Base-by-base conservation (phyloP, 2,113 vertebrate genomes). In the Rynchops niger region DNA sequence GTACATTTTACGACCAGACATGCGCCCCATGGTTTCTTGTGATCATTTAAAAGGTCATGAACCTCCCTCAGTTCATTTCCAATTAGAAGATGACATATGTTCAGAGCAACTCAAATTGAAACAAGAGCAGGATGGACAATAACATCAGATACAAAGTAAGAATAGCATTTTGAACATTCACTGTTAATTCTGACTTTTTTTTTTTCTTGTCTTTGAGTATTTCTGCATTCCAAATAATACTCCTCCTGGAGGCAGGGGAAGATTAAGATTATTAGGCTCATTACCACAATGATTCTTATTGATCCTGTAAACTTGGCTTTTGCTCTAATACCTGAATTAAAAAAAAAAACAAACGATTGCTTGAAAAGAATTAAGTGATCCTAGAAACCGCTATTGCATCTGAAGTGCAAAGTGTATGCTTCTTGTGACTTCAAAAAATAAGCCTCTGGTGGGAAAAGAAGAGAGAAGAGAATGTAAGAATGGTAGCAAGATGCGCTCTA, bases 401-500 rank as follows among this genome's bases (percentile, higher is more conserved):
- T 77, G 22, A 91, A 77, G 15, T 30, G 16, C 23, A 65, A 79
- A 76, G 6, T 55, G 5, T 25, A 45, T 69, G 43, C 11, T 67
- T 59, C 53, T 18, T 65, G 3, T 32, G 10, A 52, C 50, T 61
- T 84, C 12, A 81, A 23, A 83, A 86, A 52, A 40, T 10, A 79
- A 72, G 29, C 7, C 13, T 63, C 25, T 50, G 8, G 11, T 58
- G 29, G 18, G 40, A 79, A 76, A 49, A 65, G 12, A 53, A 63
- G 36, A 32, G 10, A 14, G 26, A 77, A 82, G 20, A 71, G 52
- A 49, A 73, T 53, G 18, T 30, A 87, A 62, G 45, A 82, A 70
- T 5, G 13, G 42, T 6, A 78, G 67, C 0, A 0, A 81, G 32
- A 63, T 16, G 19, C 1, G n/a, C 47, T 70, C 30, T 38, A 15